phyloP scores from a whole-genome alignment of 2,888 invertebrate genomes.

The Gortyna flavago region DNA sequence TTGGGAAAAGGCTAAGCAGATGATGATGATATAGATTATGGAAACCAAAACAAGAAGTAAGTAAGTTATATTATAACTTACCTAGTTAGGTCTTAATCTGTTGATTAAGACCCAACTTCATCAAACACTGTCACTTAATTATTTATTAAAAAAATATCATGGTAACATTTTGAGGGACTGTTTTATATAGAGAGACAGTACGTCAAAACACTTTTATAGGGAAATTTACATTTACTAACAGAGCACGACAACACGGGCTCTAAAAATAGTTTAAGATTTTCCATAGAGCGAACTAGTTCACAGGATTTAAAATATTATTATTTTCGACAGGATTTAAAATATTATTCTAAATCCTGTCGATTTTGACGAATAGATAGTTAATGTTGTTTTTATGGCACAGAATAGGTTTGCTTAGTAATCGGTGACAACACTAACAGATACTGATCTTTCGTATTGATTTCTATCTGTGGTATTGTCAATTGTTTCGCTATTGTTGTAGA shows the following conservation, averaged over 20 bases:
- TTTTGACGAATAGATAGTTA: neutral
- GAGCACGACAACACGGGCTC: no score
- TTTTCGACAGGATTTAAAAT: no score
- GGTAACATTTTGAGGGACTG: neutral
- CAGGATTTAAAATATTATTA: no score
- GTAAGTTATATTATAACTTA: no score
- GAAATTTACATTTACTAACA: neutral
- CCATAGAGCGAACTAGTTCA: neutral
- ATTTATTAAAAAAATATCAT: neutral
- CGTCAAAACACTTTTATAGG: neutral
- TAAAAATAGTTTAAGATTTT: neutral
- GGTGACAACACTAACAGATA: slow-evolving; percentile 18
- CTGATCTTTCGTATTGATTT: slow-evolving; percentile 29
- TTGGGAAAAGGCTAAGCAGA: no score
- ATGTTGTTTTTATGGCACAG: neutral
- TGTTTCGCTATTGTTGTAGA: slow-evolving; percentile 23
- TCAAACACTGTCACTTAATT: neutral
- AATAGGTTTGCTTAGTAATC: slow-evolving; percentile 28
- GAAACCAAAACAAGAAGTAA: neutral
- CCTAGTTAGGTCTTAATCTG: no score
- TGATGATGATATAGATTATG: no score
- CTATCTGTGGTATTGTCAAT: slow-evolving; percentile 26
- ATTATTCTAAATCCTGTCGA: neutral
- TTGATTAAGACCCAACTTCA: neutral
- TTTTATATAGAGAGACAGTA: neutral